Conservation (phyloP, 2,888 invertebrate genomes). For the Noctua fimbriata region DNA sequence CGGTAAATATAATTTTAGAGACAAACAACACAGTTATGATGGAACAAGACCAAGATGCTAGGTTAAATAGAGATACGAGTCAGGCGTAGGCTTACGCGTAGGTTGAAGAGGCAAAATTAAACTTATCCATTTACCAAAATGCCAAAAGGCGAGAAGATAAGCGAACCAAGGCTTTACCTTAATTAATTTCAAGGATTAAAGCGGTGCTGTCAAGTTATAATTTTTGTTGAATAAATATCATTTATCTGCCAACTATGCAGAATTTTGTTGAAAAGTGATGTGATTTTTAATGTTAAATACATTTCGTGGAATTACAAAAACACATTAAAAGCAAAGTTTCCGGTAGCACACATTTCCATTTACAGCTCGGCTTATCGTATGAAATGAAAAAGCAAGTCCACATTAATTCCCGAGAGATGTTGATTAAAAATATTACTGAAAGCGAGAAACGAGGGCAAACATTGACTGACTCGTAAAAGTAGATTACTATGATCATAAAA, state of each 20-base stretch:
- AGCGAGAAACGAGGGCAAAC: slow-evolving; percentile 61
- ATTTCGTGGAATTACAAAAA: background rate
- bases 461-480: slow-evolving; percentile 59
- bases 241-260: background rate
- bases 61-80: background rate
- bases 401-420: slow-evolving; percentile 41
- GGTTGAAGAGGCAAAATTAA: background rate
- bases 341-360: slow-evolving; percentile 40
- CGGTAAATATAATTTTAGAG: background rate
- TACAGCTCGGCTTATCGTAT: slow-evolving; percentile 36
- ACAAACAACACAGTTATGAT: slow-evolving; percentile 1
- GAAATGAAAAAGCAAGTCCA: slow-evolving; percentile 52
- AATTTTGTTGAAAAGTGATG: background rate
- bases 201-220: background rate
- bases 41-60: background rate
- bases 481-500: slow-evolving; percentile 59
- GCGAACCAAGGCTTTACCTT: background rate
- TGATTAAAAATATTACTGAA: slow-evolving; percentile 65
- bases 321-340: slow-evolving; percentile 31
- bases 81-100: background rate
- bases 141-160: slow-evolving; percentile 22
- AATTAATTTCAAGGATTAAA: slow-evolving; percentile 6
- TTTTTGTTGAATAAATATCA: slow-evolving; percentile 11
- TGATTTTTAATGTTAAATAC: background rate
- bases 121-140: slow-evolving; percentile 18